Evolutionary conservation across 2,113 vertebrate species (phyloP), one percentile per base, ranked within the genome.

Genomic region (Phyllopteryx taeniolatus): DNA sequence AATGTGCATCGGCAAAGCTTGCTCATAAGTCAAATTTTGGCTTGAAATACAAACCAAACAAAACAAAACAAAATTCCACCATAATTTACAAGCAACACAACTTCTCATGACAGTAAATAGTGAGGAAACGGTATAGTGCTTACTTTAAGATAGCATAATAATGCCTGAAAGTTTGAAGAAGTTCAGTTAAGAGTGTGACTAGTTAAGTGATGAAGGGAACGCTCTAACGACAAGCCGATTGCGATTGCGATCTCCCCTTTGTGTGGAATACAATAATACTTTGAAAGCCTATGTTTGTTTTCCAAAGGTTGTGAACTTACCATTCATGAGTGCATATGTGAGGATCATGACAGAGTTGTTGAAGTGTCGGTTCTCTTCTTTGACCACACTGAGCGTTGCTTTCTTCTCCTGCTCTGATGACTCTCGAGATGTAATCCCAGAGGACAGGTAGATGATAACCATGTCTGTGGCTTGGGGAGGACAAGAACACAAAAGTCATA

Each of bases 261-360:
- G 53, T 22, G 20, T 56, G 20, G 53, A 56, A 56, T 2, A 22
- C 7, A 20, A 7, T 20, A 20, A 53, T 22, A 56, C 20, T 56
- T 51, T 19, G 15, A 5, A 51, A 51, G 17, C 17, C 15, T 7
- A 19, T 51, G 7, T 20, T n/a, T 56, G 2, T 56, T 56, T 56
- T 56, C 20, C 53, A 17, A 35, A 35, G 59, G 14, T 63, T 17
- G 17, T 43, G n/a, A 47, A 63, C 92, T 88, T 86, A 99, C 98
- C 98, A 0, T 99, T 99, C 94, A 99, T 99, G 62, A 99, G 96
- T 0, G 98, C 98, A 0, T 99, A 99, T 62, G 98, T 99, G 78
- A 99, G 96, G 86, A 99, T 96, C 98, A 99, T 98, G n/a, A 98
- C 97, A 0, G 97, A 98, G 92, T 99, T 99, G 89, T 99, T 99